phyloP scores from a whole-genome alignment of 2,888 invertebrate genomes.

The Fabriciana adippe region DNA sequence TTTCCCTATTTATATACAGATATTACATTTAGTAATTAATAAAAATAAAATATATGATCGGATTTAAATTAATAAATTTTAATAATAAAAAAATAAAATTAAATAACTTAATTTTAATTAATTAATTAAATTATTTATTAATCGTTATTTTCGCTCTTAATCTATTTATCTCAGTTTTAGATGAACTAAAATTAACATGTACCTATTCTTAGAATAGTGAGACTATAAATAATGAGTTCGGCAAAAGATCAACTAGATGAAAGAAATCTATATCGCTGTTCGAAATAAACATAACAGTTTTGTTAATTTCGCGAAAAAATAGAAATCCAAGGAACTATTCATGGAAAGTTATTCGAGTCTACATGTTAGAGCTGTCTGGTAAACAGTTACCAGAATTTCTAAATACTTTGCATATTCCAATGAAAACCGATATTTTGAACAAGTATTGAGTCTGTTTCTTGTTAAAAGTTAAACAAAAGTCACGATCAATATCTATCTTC shows the following conservation, averaged over 20 bases:
- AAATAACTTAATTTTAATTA: no score
- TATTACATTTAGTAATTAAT: no score
- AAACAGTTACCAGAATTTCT: background rate
- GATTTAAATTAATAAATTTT: no score
- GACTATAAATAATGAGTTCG: no score
- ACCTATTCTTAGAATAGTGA: no score
- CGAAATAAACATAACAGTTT: background rate
- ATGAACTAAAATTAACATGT: no score
- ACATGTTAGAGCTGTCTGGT: background rate
- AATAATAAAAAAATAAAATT: no score
- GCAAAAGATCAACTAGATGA: background rate
- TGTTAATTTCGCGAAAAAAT: background rate
- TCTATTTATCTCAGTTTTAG: no score
- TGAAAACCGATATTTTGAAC: constrained; percentile 10
- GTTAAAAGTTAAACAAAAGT: background rate
- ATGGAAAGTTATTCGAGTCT: background rate
- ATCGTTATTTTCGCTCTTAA: no score
- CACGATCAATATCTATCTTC: constrained; percentile 2
- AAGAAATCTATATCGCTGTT: background rate
- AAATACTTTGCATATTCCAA: constrained; percentile 7
- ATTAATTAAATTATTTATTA: no score
- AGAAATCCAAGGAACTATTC: constrained; percentile 2
- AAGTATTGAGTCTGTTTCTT: constrained; percentile 6
- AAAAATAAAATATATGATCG: no score
- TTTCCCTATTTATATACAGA: no score